Conservation (phyloP, 2,113 vertebrate species). For the Crotalus tigris region DNA sequence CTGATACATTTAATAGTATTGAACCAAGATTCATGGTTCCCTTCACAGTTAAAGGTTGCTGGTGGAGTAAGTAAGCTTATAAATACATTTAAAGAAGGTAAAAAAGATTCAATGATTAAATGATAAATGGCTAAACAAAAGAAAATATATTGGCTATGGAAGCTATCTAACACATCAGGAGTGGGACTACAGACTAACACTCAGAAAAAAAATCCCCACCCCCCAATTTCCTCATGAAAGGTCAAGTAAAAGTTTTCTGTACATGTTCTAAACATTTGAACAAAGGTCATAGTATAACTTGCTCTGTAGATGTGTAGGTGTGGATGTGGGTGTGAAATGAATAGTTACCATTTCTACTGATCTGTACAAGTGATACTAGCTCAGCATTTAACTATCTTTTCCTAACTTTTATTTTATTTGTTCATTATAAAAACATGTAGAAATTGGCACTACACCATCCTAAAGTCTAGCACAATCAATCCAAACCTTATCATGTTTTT, state of each 20-base stretch:
- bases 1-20: background rate
- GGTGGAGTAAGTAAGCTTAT: background rate
- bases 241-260: background rate
- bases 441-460: background rate
- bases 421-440: background rate
- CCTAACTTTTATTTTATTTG: background rate
- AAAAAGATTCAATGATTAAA: background rate
- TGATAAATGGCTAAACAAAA: background rate
- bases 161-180: background rate
- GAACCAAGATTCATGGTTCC: background rate
- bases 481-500: background rate
- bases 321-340: background rate
- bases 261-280: background rate
- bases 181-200: background rate
- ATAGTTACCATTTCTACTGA: background rate
- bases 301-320: fast-evolving
- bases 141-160: background rate
- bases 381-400: background rate
- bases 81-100: background rate
- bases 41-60: background rate
- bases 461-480: background rate
- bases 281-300: background rate
- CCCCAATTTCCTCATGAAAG: background rate
- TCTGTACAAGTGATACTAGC: background rate
- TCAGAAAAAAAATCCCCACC: background rate